phyloP scores from a whole-genome alignment of 2,797 vertebrate genomes.

The Sylvilagus floridanus region DNA sequence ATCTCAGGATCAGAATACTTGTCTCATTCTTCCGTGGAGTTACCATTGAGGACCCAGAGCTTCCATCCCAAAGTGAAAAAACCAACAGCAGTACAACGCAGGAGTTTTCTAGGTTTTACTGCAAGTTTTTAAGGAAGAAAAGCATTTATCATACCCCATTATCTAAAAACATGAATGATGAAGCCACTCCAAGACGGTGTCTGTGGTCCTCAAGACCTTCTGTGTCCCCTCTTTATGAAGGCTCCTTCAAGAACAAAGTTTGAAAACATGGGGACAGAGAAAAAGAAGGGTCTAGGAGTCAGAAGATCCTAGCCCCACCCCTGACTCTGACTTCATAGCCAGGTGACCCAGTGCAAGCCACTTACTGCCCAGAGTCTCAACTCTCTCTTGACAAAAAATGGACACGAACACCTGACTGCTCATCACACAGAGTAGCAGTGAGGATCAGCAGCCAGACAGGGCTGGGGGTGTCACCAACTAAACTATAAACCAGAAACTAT shows the following conservation, averaged over 20 bases:
- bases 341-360: not conserved
- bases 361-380: not conserved
- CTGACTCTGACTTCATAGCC: not conserved
- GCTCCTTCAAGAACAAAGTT: not conserved
- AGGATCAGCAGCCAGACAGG: not conserved
- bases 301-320: not conserved
- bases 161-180: not conserved
- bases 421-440: not conserved
- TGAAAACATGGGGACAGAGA: not conserved
- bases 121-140: not conserved
- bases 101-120: conserved; percentile 14
- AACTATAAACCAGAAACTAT: not conserved
- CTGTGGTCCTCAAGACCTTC: not conserved
- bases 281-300: not conserved
- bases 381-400: not conserved
- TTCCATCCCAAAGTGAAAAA: conserved; percentile 25
- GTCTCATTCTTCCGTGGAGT: not conserved
- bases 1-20: not conserved
- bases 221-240: not conserved
- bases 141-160: not conserved
- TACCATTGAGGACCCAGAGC: not conserved
- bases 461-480: not conserved
- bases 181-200: not conserved
- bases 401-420: not conserved
- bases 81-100: not conserved